Percentiles rank a stretch among this genome's conserved stretches.
These are phyloP conservation scores for Nephrotoma guestfalica DNA, from an alignment of 2,888 invertebrate genomes.

Conservation along the genomic window DNA sequence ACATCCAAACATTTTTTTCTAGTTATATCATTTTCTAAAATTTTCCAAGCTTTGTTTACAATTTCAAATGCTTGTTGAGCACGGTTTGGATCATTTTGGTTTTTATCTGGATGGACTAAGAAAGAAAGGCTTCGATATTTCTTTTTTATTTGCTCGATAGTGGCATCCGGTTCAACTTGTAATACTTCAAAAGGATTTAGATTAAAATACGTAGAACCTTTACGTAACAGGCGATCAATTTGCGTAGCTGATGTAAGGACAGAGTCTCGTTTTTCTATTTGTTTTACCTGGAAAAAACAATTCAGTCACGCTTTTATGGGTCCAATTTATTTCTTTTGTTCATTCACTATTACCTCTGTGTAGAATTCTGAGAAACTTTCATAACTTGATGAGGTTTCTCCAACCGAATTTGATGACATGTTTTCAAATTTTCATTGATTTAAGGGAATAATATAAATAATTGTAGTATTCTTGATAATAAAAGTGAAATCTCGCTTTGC, in stretches of 20 bases:
- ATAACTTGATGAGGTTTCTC: slow-evolving; percentile 37
- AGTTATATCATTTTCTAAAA: slow-evolving; percentile 86
- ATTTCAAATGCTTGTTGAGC: slow-evolving; percentile 89
- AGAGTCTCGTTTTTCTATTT: slow-evolving; percentile 95
- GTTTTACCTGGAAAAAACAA: slow-evolving; percentile 66
- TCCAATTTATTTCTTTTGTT: not conserved
- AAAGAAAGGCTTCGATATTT: slow-evolving; percentile 93
- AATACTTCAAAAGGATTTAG: slow-evolving; percentile 88
- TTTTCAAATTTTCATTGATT: not conserved
- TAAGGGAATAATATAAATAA: not conserved
- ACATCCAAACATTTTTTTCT: slow-evolving; percentile 89
- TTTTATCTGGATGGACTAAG: slow-evolving; percentile 98
- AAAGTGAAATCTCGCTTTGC: not conserved
- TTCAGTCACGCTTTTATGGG: not conserved
- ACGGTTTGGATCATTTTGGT: slow-evolving; percentile 85
- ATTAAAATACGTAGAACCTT: slow-evolving; percentile 98
- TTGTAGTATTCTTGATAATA: not conserved
- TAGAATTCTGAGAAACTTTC: slow-evolving; percentile 71
- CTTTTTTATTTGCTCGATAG: slow-evolving; percentile 87
- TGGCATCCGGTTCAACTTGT: slow-evolving; percentile 78
- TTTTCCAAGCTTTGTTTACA: slow-evolving; percentile 90
- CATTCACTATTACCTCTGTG: slow-evolving; percentile 47
- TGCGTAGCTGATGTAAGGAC: slow-evolving; percentile 94
- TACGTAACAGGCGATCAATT: slow-evolving; percentile 86
- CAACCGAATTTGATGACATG: not conserved